These are phyloP conservation scores for Microcebus lehilahytsara DNA, from an alignment of 2,113 vertebrate genomes.

Conservation along the genomic window DNA sequence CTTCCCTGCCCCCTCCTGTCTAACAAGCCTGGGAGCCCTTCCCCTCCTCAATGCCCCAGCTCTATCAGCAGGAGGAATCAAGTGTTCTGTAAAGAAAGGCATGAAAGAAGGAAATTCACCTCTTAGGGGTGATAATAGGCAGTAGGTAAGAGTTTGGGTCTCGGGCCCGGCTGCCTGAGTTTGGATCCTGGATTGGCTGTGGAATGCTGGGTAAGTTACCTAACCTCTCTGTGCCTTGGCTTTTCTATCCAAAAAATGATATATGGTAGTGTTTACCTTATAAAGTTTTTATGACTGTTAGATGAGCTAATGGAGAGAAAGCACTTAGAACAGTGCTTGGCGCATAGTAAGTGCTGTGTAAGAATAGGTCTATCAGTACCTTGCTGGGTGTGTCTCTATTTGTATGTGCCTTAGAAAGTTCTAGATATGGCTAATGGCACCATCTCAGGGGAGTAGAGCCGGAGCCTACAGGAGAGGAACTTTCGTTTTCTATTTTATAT, in stretches of 20 bases:
- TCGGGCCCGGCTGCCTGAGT: background rate
- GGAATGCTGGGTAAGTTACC: background rate
- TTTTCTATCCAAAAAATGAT: background rate
- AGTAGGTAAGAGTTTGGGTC: background rate
- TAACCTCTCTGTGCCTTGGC: background rate
- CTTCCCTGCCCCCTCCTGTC: background rate
- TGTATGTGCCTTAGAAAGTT: background rate
- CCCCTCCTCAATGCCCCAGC: background rate
- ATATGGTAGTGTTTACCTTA: background rate
- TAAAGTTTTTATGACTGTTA: background rate
- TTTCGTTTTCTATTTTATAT: background rate
- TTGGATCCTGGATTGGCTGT: background rate
- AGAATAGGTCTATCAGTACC: accelerated
- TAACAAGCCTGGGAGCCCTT: background rate
- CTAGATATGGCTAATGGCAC: background rate
- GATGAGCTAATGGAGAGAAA: background rate
- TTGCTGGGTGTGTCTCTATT: background rate
- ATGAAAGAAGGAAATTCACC: background rate
- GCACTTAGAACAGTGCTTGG: background rate
- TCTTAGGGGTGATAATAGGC: background rate
- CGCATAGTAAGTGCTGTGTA: background rate
- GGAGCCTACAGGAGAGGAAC: background rate
- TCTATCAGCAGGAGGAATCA: background rate
- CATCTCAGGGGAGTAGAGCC: background rate
- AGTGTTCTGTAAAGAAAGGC: background rate